Conservation (phyloP, 1,140 invertebrate genomes). For the Neodiprion lecontei region DNA sequence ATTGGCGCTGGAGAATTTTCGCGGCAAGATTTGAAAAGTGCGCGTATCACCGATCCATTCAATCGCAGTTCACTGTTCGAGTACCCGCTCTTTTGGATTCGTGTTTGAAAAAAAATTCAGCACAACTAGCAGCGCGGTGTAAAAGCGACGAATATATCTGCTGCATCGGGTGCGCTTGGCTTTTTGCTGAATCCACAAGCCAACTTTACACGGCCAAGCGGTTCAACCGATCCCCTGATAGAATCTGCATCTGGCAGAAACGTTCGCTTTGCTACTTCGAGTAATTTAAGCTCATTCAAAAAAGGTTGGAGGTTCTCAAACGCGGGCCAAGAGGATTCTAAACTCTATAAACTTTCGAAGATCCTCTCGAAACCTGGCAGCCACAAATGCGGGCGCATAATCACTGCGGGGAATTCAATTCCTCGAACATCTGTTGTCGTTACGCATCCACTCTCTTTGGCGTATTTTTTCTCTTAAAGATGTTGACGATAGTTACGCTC, state of each 20-base stretch:
- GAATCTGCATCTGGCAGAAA: background rate
- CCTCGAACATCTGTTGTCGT: background rate
- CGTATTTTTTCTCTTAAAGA: too few relatives aligned
- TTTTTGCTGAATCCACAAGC: background rate
- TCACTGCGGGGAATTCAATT: background rate
- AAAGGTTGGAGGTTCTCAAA: background rate
- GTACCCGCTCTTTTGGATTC: too few relatives aligned
- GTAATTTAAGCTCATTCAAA: background rate
- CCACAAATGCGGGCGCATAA: background rate
- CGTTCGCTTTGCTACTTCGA: background rate
- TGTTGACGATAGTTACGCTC: too few relatives aligned
- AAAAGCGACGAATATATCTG: too few relatives aligned
- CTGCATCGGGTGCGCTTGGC: too few relatives aligned
- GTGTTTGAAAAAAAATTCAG: too few relatives aligned
- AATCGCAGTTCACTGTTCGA: too few relatives aligned
- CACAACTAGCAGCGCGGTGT: too few relatives aligned
- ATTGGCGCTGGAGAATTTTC: too few relatives aligned
- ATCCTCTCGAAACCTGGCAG: background rate
- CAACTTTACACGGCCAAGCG: background rate
- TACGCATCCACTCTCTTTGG: too few relatives aligned
- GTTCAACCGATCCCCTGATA: background rate
- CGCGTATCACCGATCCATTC: too few relatives aligned
- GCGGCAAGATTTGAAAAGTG: too few relatives aligned
- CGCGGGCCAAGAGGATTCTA: background rate
- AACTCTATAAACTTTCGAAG: background rate